phyloP scores from a whole-genome alignment of 2,888 invertebrate genomes.

The Onchidella celtica region DNA sequence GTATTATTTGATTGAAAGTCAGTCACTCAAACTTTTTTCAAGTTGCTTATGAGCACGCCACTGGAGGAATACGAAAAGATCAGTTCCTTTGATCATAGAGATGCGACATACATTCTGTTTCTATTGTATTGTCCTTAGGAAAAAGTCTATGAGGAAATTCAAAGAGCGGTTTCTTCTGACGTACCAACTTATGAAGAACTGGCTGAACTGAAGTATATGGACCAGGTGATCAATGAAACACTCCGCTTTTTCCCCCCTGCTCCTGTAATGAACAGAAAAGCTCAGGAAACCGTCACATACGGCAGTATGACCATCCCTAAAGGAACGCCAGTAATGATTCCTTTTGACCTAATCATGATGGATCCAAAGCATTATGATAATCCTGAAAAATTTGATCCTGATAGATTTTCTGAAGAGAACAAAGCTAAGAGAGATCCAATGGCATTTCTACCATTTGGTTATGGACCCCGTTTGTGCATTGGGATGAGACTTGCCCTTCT shows the following conservation, averaged over 20 bases:
- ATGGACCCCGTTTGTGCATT: constrained; percentile 3
- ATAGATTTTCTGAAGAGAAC: constrained; percentile 17
- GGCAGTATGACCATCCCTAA: background rate
- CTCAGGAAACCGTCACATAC: background rate
- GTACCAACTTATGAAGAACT: constrained; percentile 6
- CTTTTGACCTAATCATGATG: background rate
- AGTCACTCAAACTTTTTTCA: no score
- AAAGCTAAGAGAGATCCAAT: background rate
- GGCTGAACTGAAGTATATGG: background rate
- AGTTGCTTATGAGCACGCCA: background rate
- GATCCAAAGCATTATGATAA: background rate
- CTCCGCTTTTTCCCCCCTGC: constrained; percentile 15
- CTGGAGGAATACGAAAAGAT: background rate
- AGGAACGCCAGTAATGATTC: background rate
- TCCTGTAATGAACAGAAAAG: background rate
- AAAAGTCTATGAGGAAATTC: constrained; percentile 1
- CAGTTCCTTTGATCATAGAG: background rate
- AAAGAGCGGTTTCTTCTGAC: background rate
- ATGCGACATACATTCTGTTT: no score
- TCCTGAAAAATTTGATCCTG: constrained; percentile 10
- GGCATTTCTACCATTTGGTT: constrained; percentile 4
- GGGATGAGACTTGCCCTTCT: constrained; percentile 15
- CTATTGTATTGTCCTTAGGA: no score
- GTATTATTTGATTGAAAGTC: no score
- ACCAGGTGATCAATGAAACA: constrained; percentile 7